phyloP scores from a whole-genome alignment of 1,140 invertebrate species.

The Drosophila carrolli region DNA sequence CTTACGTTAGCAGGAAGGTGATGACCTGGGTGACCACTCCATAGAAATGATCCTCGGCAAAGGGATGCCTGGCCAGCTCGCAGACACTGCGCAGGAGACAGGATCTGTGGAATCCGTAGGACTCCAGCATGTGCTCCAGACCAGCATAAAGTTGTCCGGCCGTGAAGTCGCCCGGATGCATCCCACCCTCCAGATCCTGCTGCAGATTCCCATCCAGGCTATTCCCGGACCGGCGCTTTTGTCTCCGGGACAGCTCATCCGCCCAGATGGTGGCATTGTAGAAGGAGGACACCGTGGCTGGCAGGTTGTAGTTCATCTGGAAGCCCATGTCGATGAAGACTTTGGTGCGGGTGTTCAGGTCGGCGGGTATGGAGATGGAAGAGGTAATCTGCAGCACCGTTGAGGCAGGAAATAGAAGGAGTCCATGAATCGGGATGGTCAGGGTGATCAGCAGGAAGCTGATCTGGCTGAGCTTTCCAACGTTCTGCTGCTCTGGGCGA shows the following conservation, averaged over 20 bases:
- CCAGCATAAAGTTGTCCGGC: constrained; percentile 74
- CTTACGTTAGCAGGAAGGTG: constrained; percentile 80
- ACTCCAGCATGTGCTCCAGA: constrained; percentile 53
- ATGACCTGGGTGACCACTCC: constrained; percentile 61
- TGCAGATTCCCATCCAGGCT: constrained; percentile 1
- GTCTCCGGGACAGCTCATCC: constrained; percentile 45
- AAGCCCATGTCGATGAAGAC: constrained; percentile 73
- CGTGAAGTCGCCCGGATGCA: constrained; percentile 70
- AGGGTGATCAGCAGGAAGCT: constrained; percentile 21
- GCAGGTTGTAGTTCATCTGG: constrained; percentile 78
- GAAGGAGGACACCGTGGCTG: constrained; percentile 50
- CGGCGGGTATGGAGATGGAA: constrained; percentile 60
- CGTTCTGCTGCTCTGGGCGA: constrained; percentile 47
- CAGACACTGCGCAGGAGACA: constrained; percentile 77
- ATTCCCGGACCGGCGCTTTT: constrained; percentile 38
- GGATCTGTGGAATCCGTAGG: constrained; percentile 69
- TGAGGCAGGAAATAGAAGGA: constrained; percentile 43
- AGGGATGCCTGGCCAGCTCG: constrained; percentile 76
- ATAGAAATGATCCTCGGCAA: constrained; percentile 61
- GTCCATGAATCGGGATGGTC: neutral
- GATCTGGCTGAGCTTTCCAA: constrained; percentile 5
- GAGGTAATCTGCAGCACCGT: constrained; percentile 60
- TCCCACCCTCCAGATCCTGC: constrained; percentile 10
- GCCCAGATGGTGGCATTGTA: constrained; percentile 70
- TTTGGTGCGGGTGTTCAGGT: constrained; percentile 55